Conservation (phyloP, 2,888 invertebrate genomes). For the Lumbricus terrestris region DNA sequence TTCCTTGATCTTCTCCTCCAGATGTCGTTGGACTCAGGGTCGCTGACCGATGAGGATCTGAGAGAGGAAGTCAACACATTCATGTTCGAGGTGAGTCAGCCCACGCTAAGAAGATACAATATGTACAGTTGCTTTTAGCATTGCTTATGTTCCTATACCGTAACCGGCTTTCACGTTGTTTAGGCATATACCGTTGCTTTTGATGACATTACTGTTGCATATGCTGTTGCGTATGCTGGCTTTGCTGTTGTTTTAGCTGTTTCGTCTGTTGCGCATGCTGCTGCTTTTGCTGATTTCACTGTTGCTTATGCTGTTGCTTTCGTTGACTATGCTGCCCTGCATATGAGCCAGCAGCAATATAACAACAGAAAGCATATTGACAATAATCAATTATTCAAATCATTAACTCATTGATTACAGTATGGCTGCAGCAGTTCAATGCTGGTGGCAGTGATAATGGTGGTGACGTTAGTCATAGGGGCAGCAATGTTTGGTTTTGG, state of each 20-base stretch:
- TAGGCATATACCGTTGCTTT: no score
- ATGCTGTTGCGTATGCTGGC: no score
- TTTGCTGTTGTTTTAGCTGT: not conserved
- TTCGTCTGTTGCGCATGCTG: no score
- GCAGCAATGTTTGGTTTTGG: no score
- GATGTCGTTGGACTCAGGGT: slow-evolving; percentile 71
- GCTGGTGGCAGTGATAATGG: not conserved
- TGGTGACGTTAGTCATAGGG: no score
- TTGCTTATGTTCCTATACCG: not conserved
- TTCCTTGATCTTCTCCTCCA: slow-evolving; percentile 86
- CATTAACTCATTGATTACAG: not conserved
- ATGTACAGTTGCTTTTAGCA: not conserved
- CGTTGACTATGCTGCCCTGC: not conserved
- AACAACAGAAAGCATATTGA: no score
- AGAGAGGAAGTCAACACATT: slow-evolving; percentile 64
- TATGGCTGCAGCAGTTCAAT: no score
- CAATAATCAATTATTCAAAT: no score
- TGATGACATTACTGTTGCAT: no score
- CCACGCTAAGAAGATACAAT: no score
- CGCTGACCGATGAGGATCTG: slow-evolving; percentile 59
- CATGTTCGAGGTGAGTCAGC: slow-evolving; percentile 62
- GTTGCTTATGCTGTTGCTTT: not conserved
- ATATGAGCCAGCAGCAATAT: not conserved
- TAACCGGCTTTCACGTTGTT: no score
- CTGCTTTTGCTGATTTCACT: not conserved